These are phyloP conservation scores for Neocrepidodera transversa DNA, from an alignment of 2,888 invertebrate genomes.

Conservation along the genomic window DNA sequence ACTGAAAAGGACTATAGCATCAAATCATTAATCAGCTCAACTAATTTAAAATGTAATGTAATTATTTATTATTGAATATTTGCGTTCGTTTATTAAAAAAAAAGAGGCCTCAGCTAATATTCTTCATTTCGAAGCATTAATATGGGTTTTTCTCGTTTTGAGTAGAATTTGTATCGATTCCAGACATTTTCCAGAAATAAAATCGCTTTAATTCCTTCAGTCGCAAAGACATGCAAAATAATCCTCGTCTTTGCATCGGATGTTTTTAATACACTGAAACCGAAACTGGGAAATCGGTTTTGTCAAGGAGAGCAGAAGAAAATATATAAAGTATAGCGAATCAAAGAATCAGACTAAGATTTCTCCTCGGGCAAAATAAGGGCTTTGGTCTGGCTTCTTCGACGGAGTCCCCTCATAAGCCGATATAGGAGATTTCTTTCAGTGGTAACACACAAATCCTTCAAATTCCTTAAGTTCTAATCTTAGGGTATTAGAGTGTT, in stretches of 20 bases:
- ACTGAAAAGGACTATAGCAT: too few relatives aligned
- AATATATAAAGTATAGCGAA: background rate
- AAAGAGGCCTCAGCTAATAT: too few relatives aligned
- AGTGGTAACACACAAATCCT: constrained; percentile 45
- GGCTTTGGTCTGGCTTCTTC: constrained; percentile 46
- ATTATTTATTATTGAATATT: too few relatives aligned
- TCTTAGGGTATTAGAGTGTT: constrained; percentile 21
- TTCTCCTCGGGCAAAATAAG: constrained; percentile 21
- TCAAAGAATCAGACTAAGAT: constrained; percentile 16
- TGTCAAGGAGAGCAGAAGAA: background rate
- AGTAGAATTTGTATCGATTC: too few relatives aligned
- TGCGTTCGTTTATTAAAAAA: too few relatives aligned
- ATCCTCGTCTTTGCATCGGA: background rate
- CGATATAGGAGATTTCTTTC: constrained; percentile 49
- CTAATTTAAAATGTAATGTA: too few relatives aligned
- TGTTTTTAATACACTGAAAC: background rate
- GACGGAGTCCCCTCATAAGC: constrained; percentile 45
- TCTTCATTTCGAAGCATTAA: too few relatives aligned
- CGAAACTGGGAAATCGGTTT: background rate
- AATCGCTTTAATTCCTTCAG: background rate
- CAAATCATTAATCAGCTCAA: too few relatives aligned
- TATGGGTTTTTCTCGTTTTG: too few relatives aligned
- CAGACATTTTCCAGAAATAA: background rate
- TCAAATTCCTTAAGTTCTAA: constrained; percentile 30
- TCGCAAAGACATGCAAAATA: background rate